These are phyloP conservation scores for Drosophila diplacantha DNA, from an alignment of 2,888 invertebrate species.

Conservation along the genomic window DNA sequence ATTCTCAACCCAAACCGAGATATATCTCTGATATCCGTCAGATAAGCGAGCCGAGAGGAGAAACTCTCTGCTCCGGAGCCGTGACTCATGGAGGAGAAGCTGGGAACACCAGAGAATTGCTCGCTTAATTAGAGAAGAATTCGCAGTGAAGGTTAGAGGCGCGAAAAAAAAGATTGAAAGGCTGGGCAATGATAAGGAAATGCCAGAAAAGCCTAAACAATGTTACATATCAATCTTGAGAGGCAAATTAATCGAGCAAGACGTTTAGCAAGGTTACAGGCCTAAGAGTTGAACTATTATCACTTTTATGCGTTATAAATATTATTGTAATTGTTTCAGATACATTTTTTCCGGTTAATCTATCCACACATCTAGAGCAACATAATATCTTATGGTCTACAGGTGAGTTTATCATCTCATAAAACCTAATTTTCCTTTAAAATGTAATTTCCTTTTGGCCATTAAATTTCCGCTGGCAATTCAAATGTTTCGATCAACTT, in stretches of 20 bases:
- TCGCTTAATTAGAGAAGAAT: slow-evolving; percentile 39
- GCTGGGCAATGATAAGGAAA: slow-evolving; percentile 9
- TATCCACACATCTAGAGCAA: not conserved
- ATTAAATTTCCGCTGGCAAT: not conserved
- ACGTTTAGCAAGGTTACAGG: not conserved
- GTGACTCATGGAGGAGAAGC: slow-evolving; percentile 26
- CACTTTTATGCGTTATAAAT: not conserved
- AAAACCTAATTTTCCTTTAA: not conserved
- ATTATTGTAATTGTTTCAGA: not conserved
- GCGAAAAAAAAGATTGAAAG: slow-evolving; percentile 6
- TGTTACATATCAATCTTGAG: not conserved
- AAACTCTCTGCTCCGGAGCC: slow-evolving; percentile 14
- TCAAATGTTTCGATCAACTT: slow-evolving; percentile 23
- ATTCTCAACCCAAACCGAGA: slow-evolving; percentile 35
- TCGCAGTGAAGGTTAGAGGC: slow-evolving; percentile 15
- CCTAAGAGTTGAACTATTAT: not conserved
- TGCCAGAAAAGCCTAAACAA: not conserved
- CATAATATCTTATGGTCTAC: not conserved
- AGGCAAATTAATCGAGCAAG: not conserved
- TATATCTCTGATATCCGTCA: slow-evolving; percentile 25
- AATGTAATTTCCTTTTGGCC: not conserved
- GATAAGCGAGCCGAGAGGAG: slow-evolving; percentile 19
- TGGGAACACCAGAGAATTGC: slow-evolving; percentile 19
- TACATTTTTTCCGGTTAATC: too few relatives aligned
- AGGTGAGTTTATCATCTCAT: not conserved